Evolutionary conservation across 2,797 vertebrate species (phyloP), one percentile per base, ranked within the genome.

Genomic region (Orientallactaga sibirica): DNA sequence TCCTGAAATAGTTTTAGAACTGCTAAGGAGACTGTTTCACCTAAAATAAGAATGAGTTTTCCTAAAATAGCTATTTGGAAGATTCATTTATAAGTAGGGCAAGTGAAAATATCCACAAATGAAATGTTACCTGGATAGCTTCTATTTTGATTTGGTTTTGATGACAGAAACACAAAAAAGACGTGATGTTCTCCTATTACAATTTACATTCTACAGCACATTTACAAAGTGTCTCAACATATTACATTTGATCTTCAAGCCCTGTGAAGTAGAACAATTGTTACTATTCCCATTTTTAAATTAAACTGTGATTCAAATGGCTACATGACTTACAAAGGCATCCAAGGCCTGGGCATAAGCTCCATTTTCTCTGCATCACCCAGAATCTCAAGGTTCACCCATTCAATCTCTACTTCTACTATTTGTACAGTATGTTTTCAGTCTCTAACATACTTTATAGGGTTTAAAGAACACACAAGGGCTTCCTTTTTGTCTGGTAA

Each of bases 1-100:
- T 93, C 19, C 86, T 74, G 86, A 95, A 93, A 88, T 48, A 96
- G 76, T 86, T 61, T 61, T 22, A 77, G 76, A 88, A 86, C n/a
- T 62, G 73, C 66, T 81, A 64, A 74, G 66, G 71, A 86, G 91
- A 92, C 81, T 29, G 88, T 20, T 75, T 88, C 15, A 82, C 61
- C 66, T 79, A 89, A 93, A 94, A 86, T 73, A 95, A 29, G 22
- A 86, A 88, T 88, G 67, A 80, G 18, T 74, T 52, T 88, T 93
- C 19, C 86, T 74, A 88, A 95, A 93, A 88, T 48, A 96, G 76
- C 79, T 79, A 58, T 22, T 66, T 88, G 73, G 29, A 93, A 70
- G 15, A 88, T 52, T 90, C 67, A 92, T 41, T 77, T 92, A 20
- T 66, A 96, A 93, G 75, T 66, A 93, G 83, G 89, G 15, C 81